Evolutionary conservation across 2,797 vertebrate species (phyloP).

Genomic region (Lemur catta): DNA sequence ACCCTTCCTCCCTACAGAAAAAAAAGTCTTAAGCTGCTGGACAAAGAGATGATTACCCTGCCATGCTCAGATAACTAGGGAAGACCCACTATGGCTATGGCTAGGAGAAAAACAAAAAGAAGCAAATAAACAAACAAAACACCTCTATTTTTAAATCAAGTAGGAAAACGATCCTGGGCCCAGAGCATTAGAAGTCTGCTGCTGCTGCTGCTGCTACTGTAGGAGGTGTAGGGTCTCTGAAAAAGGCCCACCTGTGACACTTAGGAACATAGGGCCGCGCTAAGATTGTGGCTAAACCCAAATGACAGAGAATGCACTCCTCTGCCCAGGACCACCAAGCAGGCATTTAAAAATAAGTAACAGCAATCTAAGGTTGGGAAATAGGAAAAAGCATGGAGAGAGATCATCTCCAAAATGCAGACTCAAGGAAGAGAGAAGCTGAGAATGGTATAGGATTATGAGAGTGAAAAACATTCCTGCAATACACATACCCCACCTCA

Average conservation of each 20-base stretch:
- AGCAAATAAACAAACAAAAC: background rate
- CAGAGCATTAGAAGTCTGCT: background rate
- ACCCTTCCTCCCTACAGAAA: background rate
- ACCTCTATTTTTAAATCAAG: background rate
- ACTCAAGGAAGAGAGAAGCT: background rate
- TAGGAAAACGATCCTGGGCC: background rate
- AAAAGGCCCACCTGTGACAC: background rate
- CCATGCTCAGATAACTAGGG: background rate
- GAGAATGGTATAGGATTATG: background rate
- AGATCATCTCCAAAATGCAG: background rate
- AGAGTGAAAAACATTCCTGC: background rate
- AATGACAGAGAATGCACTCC: background rate
- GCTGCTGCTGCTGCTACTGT: background rate
- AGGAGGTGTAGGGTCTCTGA: background rate
- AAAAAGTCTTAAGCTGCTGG: background rate
- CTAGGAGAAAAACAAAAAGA: no score
- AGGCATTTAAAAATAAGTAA: background rate
- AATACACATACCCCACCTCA: rapidly evolving
- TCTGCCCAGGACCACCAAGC: background rate
- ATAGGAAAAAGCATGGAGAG: background rate
- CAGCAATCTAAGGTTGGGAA: background rate
- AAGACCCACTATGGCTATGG: background rate
- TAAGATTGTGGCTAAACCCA: background rate
- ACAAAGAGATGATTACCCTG: background rate
- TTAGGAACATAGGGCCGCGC: no score